Conservation (phyloP, 2,113 vertebrate species). For the Menidia beryllina region DNA sequence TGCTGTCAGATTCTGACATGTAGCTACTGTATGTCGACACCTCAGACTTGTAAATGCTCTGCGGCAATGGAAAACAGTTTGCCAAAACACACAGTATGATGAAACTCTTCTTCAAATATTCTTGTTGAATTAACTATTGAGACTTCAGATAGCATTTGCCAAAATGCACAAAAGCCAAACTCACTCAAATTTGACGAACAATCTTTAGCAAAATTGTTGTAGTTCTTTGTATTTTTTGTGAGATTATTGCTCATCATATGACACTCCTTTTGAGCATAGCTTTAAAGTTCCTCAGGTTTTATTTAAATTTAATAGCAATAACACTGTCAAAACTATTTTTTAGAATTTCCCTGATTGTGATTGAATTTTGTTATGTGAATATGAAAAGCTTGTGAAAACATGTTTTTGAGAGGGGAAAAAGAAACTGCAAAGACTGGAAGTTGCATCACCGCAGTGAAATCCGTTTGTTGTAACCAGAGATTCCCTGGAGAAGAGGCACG, state of each 20-base stretch:
- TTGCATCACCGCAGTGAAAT: slow-evolving; percentile 53
- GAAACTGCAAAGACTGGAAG: slow-evolving; percentile 34
- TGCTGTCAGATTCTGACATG: slow-evolving; percentile 32
- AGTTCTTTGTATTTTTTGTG: too few relatives aligned
- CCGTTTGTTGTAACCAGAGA: slow-evolving; percentile 66
- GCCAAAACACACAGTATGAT: slow-evolving; percentile 16
- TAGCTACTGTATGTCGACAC: slow-evolving; percentile 3
- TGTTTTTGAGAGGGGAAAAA: slow-evolving; percentile 13
- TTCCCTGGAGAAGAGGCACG: slow-evolving; percentile 40
- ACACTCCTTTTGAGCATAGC: slow-evolving; percentile 37
- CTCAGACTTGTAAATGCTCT: slow-evolving; percentile 3
- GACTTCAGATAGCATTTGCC: slow-evolving; percentile 25
- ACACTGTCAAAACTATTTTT: slow-evolving; percentile 1
- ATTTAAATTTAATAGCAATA: slow-evolving; percentile 9
- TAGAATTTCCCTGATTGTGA: slow-evolving; percentile 1
- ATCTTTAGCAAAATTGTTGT: too few relatives aligned
- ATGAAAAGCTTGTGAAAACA: background rate
- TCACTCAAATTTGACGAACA: background rate
- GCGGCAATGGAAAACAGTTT: slow-evolving; percentile 20
- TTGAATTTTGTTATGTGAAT: background rate
- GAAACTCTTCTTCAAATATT: slow-evolving; percentile 29
- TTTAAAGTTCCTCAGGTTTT: slow-evolving; percentile 30
- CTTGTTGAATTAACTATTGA: background rate
- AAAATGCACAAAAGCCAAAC: slow-evolving; percentile 7
- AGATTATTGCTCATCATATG: slow-evolving; percentile 59